Percentiles rank a stretch among this genome's conserved stretches.
These are phyloP conservation scores for Streptopelia turtur DNA, from an alignment of 2,797 vertebrate species.

Conservation along the genomic window DNA sequence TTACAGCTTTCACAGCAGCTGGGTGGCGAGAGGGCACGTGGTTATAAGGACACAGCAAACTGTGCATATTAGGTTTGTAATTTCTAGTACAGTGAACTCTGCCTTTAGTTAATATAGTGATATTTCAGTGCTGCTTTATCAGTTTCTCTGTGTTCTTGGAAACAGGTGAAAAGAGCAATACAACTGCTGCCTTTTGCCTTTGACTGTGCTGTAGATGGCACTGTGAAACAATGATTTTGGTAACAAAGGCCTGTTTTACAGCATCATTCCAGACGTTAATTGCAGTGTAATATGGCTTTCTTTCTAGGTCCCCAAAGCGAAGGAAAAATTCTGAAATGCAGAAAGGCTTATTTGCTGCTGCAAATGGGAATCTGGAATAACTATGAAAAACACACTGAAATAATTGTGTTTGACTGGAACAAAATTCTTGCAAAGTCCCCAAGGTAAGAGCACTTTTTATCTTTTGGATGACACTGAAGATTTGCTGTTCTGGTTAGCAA, in stretches of 20 bases:
- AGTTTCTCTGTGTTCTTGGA: neutral
- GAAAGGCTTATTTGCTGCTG: slow-evolving; percentile 67
- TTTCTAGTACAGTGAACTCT: neutral
- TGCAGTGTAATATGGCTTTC: slow-evolving; percentile 59
- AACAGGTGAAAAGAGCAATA: neutral
- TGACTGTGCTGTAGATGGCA: slow-evolving; percentile 21
- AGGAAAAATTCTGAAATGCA: slow-evolving; percentile 71
- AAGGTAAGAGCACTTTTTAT: slow-evolving; percentile 78
- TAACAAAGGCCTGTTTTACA: slow-evolving; percentile 3
- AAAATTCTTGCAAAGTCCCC: slow-evolving; percentile 72
- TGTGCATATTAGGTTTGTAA: neutral
- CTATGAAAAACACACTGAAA: slow-evolving; percentile 73
- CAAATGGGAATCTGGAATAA: slow-evolving; percentile 78
- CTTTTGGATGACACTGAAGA: slow-evolving; percentile 53
- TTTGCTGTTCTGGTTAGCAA: slow-evolving; percentile 44
- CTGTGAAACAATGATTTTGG: slow-evolving; percentile 46
- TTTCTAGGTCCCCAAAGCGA: slow-evolving; percentile 72
- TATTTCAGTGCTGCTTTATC: neutral
- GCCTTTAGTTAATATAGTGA: neutral
- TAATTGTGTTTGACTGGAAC: slow-evolving; percentile 78
- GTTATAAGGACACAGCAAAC: neutral
- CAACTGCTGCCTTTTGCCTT: neutral
- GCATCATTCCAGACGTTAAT: slow-evolving; percentile 59
- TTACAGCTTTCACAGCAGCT: neutral
- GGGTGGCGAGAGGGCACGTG: rapidly evolving